Evolutionary conservation across 2,888 invertebrate genomes (phyloP), one percentile per base, ranked within the genome.

Genomic region (Nomada goodeniana): DNA sequence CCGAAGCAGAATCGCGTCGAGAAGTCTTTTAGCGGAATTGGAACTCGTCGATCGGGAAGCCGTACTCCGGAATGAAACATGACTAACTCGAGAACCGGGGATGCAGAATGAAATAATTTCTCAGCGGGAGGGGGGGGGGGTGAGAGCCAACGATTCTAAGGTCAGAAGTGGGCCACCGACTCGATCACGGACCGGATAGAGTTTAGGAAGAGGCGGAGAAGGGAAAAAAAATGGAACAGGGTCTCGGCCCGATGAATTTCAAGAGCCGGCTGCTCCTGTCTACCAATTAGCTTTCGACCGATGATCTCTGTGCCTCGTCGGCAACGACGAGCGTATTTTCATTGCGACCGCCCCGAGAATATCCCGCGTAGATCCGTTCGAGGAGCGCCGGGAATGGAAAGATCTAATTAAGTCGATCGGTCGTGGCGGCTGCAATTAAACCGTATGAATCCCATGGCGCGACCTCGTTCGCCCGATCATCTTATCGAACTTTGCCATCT

Each of bases 361-460:
- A 84, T 76, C 65, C 65, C 36, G 36, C 61, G 52, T 60, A 64
- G 67, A 77, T 74, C 63, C 59, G 10, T 61, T 55, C 20, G 23
- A 1, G 72, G 60, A 73, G 53, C 44, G 72, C 20, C 42, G 44
- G 63, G 63, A 80, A 79, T 55, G 72, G 61, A 70, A 69, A 73
- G 76, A 81, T 59, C 76, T 76, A 84, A 87, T 87, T 87, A 87
- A 83, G 64, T 57, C 85, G 61, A 84, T 87, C 81, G 77, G 67
- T 71, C 74, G 63, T 20, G 76, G 65, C 53, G 64, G 60, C 15
- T 67, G 64, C 61, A 77, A 85, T 87, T 85, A 85, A 87, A 84
- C 60, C 67, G 60, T 79, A 85, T 57, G 82, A 87, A 63, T 83
- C 79, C 80, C 83, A 42, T 7, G 61, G 44, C 72, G 76, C 61